These are phyloP conservation scores for Pantherophis vulpinus DNA, from an alignment of 2,797 vertebrate genomes.

Conservation along the genomic window DNA sequence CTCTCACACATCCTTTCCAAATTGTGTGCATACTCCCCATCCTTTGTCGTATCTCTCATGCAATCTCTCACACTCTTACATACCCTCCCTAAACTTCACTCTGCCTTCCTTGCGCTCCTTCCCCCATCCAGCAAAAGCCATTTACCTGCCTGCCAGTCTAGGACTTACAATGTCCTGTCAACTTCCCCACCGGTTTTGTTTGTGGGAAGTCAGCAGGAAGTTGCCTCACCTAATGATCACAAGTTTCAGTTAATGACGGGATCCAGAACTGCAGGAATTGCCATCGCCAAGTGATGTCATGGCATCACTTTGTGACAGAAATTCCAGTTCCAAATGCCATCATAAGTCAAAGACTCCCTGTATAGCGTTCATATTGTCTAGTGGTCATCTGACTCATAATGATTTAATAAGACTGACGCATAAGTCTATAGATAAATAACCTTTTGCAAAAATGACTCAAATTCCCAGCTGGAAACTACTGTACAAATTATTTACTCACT, in stretches of 20 bases:
- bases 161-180: background rate
- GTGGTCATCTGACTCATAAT: background rate
- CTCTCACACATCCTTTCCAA: background rate
- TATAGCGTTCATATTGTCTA: background rate
- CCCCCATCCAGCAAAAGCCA: background rate
- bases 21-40: background rate
- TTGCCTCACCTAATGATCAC: background rate
- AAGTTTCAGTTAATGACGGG: background rate
- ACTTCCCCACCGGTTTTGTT: background rate
- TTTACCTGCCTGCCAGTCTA: background rate
- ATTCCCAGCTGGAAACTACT: background rate
- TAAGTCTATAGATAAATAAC: background rate
- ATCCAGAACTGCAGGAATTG: background rate
- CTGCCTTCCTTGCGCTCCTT: background rate
- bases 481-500: slow-evolving; percentile 71
- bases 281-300: background rate
- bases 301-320: background rate
- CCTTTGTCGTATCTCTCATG: background rate
- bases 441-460: fast-evolving
- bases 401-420: background rate
- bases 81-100: background rate
- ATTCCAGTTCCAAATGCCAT: background rate
- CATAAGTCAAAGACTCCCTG: background rate
- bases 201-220: background rate
- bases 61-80: background rate